Percentiles rank a stretch among this genome's conserved stretches.
Conservation (phyloP, 1,140 invertebrate species). For the Lethocerus indicus region DNA sequence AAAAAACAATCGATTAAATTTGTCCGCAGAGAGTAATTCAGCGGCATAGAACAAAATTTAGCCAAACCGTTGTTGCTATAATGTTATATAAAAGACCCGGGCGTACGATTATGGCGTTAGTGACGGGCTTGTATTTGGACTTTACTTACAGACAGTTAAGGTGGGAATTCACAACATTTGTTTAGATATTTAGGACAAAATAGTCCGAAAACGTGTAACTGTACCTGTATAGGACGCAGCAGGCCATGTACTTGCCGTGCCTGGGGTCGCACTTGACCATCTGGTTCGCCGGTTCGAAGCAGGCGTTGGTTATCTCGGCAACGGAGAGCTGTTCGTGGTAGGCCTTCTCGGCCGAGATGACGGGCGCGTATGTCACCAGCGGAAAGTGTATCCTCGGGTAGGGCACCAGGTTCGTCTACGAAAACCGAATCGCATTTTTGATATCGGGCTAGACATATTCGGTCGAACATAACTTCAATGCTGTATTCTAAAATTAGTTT, state of each 20-base stretch:
- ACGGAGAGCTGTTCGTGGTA: constrained; percentile 41
- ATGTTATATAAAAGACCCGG: no score
- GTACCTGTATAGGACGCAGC: constrained; percentile 59
- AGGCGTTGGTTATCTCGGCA: constrained; percentile 52
- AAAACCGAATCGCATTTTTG: constrained; percentile 34
- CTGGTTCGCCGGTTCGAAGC: constrained; percentile 50
- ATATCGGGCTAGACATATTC: no score
- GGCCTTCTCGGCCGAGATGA: constrained; percentile 43
- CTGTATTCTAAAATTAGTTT: no score
- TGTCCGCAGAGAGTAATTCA: no score
- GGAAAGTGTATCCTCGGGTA: constrained; percentile 70
- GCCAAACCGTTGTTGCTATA: no score
- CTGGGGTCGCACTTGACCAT: constrained; percentile 75
- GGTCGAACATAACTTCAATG: no score
- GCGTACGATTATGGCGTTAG: constrained; percentile 50
- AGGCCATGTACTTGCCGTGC: constrained; percentile 72
- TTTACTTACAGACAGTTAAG: no score
- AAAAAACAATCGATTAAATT: no score
- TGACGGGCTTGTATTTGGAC: constrained; percentile 54
- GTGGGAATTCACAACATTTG: no score
- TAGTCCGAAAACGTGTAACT: no score
- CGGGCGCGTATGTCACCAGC: constrained; percentile 42
- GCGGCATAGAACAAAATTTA: no score
- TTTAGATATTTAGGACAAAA: no score
- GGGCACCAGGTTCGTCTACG: constrained; percentile 71